phyloP scores from a whole-genome alignment of 30 jellyfish, hydroid and myxozoan species.

The Cassiopea andromeda region DNA sequence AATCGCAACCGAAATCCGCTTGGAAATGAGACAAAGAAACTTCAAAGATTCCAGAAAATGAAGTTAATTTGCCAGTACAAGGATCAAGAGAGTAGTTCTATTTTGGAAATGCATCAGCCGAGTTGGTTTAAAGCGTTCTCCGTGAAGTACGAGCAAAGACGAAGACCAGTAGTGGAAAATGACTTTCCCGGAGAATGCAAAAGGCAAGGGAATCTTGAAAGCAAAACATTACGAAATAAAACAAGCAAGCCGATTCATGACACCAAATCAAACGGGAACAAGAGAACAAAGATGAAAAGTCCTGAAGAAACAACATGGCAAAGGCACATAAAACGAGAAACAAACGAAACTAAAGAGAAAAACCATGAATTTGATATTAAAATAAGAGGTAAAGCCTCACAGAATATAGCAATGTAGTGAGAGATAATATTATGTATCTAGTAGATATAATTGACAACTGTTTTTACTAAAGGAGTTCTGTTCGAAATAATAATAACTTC shows the following conservation, averaged over 20 bases:
- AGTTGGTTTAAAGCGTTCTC: constrained; percentile 49
- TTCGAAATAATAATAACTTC: too few relatives aligned
- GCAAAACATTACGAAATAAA: neutral
- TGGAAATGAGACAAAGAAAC: neutral
- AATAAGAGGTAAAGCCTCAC: too few relatives aligned
- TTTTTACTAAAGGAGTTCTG: too few relatives aligned
- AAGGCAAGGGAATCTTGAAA: neutral
- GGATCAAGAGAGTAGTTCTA: neutral
- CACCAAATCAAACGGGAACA: neutral
- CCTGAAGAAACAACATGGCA: neutral
- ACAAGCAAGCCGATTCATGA: neutral
- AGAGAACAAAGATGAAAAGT: neutral
- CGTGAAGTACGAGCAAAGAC: neutral
- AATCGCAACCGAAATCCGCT: neutral
- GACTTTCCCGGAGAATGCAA: neutral
- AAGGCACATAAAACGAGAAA: neutral
- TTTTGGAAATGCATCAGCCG: constrained; percentile 8
- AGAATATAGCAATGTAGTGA: too few relatives aligned
- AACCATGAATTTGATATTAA: neutral
- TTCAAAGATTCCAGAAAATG: neutral
- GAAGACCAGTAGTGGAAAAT: neutral
- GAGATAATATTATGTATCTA: too few relatives aligned
- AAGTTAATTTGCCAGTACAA: neutral
- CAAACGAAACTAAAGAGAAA: neutral
- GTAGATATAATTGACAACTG: too few relatives aligned